Conservation (phyloP, 2,797 vertebrate species). For the Sciurus carolinensis region DNA sequence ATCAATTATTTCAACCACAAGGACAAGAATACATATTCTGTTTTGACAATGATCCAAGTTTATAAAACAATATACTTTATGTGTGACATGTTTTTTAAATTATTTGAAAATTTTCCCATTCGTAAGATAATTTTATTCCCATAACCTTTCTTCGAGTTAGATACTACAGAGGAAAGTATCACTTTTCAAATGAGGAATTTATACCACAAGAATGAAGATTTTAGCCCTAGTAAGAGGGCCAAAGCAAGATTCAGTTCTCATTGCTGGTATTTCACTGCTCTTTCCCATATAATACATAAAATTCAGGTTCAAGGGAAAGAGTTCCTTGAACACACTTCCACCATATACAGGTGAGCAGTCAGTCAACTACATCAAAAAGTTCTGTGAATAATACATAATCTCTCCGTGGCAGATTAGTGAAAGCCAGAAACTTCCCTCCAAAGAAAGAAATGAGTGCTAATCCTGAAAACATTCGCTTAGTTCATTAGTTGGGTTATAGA, state of each 20-base stretch:
- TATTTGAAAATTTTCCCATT: constrained; percentile 7
- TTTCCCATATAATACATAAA: constrained; percentile 5
- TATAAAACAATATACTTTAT: not conserved
- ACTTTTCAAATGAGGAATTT: constrained; percentile 42
- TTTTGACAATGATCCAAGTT: constrained; percentile 38
- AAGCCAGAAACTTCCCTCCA: constrained; percentile 26
- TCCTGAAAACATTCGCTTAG: not conserved
- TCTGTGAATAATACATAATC: not conserved
- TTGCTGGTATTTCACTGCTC: not conserved
- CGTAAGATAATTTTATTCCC: constrained; percentile 35
- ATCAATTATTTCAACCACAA: constrained; percentile 9
- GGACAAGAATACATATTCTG: not conserved
- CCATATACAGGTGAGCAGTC: not conserved
- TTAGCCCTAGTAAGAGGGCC: not conserved
- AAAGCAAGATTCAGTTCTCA: not conserved
- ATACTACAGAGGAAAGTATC: not conserved
- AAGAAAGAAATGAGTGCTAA: constrained; percentile 49
- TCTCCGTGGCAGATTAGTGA: not conserved
- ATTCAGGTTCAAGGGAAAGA: not conserved
- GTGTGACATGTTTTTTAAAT: not conserved
- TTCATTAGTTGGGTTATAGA: not conserved
- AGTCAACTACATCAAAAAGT: not conserved
- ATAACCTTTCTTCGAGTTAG: constrained; percentile 33
- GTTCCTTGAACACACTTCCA: constrained; percentile 1
- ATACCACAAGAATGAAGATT: not conserved